Evolutionary conservation across 1,140 invertebrate genomes (phyloP).

Genomic region (Cotesia vestalis): DNA sequence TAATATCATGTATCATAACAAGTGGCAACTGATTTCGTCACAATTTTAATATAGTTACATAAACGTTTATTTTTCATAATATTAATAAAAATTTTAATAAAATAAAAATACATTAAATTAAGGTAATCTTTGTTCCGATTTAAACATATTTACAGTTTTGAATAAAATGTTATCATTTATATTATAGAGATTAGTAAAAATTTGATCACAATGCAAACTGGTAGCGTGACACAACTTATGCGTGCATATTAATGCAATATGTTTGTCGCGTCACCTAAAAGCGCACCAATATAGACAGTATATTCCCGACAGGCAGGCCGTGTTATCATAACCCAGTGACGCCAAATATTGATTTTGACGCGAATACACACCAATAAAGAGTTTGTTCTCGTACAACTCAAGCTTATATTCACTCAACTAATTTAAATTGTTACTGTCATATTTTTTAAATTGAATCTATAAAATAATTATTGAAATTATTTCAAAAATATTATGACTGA

Average conservation of each 20-base stretch:
- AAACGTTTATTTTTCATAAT: too few relatives aligned
- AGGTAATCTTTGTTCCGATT: too few relatives aligned
- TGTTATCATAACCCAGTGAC: conserved; percentile 65
- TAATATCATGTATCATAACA: too few relatives aligned
- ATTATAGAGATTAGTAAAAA: conserved; percentile 9
- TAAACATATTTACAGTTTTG: background rate
- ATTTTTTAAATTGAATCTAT: background rate
- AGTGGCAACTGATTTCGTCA: too few relatives aligned
- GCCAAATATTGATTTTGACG: conserved; percentile 67
- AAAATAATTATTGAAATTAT: too few relatives aligned
- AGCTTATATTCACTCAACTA: conserved; percentile 1
- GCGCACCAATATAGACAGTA: conserved; percentile 40
- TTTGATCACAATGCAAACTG: background rate
- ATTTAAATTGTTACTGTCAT: conserved; percentile 9
- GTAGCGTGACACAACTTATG: background rate
- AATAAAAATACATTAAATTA: too few relatives aligned
- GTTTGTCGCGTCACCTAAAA: conserved; percentile 40
- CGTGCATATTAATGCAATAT: conserved; percentile 21
- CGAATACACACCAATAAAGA: conserved; percentile 56
- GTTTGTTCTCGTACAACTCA: conserved; percentile 40
- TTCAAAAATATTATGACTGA: background rate
- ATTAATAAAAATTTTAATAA: too few relatives aligned
- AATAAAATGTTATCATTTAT: background rate
- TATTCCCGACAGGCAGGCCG: conserved; percentile 34
- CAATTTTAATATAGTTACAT: too few relatives aligned